Evolutionary conservation across 37 sponge, comb jelly and placozoan genomes (phyloP).

Genomic region (Aplysina aerophoba): DNA sequence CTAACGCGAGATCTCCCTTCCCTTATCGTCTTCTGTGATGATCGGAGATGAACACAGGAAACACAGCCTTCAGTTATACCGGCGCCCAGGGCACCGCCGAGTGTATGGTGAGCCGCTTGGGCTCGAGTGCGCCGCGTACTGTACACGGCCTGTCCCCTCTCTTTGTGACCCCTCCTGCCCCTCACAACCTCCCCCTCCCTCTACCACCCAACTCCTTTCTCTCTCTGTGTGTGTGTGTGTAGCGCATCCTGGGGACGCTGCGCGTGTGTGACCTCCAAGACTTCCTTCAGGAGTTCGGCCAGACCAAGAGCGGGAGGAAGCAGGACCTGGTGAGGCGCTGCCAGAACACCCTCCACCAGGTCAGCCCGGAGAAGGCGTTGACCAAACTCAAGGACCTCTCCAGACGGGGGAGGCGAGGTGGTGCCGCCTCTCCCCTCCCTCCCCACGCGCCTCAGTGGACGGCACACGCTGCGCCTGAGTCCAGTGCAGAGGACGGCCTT

Average conservation of each 20-base stretch:
- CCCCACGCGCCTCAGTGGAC: neutral
- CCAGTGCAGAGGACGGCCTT: neutral
- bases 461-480: too few species aligned
- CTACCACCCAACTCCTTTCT: neutral
- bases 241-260: constrained; percentile 56
- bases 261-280: constrained; percentile 87
- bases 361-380: constrained; percentile 12
- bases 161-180: neutral
- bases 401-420: constrained; percentile 14
- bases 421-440: neutral
- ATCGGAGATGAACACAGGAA: too few species aligned
- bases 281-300: constrained; percentile 51
- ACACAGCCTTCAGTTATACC: too few species aligned
- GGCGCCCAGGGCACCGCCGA: too few species aligned
- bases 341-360: constrained; percentile 32
- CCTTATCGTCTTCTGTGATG: too few species aligned
- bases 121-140: neutral
- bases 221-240: neutral
- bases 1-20: too few species aligned
- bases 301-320: constrained; percentile 75
- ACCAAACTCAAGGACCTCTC: neutral
- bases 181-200: neutral
- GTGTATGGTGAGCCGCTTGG: too few species aligned
- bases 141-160: too few species aligned
- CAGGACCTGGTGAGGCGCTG: constrained; percentile 60